Evolutionary conservation across 2,113 vertebrate species (phyloP).

Genomic region (Eptatretus burgeri): DNA sequence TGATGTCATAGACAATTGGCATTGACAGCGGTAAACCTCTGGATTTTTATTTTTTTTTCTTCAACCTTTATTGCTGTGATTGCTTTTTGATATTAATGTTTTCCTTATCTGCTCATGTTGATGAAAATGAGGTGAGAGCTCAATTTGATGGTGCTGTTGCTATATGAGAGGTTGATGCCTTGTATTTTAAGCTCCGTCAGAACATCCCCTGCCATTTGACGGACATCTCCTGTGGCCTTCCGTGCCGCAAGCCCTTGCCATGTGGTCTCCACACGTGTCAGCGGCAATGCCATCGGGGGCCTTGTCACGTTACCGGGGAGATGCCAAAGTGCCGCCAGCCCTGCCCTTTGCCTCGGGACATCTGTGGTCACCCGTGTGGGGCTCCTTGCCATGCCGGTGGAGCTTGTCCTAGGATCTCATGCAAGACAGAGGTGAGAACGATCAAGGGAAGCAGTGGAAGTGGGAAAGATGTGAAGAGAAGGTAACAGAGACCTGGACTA

Average conservation of each 20-base stretch:
- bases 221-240: conserved; percentile 77
- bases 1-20: no score
- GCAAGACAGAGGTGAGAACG: conserved; percentile 37
- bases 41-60: no score
- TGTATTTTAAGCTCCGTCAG: conserved; percentile 38
- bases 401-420: conserved; percentile 35
- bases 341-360: conserved; percentile 28
- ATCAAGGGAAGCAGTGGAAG: background rate
- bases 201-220: conserved; percentile 87
- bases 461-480: no score
- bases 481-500: no score
- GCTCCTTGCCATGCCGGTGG: conserved; percentile 45
- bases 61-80: no score
- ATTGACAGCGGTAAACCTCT: no score
- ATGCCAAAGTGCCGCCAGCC: conserved; percentile 39
- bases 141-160: no score
- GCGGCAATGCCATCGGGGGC: conserved; percentile 65
- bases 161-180: background rate
- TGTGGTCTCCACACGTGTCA: conserved; percentile 64
- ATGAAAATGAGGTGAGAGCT: no score
- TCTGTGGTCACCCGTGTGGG: conserved; percentile 59
- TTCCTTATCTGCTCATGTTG: no score
- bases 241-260: conserved; percentile 35
- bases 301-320: conserved; percentile 24
- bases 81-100: no score